These are phyloP conservation scores for Sebastes iracundus DNA, from an alignment of 2,797 vertebrate genomes.

Conservation along the genomic window DNA sequence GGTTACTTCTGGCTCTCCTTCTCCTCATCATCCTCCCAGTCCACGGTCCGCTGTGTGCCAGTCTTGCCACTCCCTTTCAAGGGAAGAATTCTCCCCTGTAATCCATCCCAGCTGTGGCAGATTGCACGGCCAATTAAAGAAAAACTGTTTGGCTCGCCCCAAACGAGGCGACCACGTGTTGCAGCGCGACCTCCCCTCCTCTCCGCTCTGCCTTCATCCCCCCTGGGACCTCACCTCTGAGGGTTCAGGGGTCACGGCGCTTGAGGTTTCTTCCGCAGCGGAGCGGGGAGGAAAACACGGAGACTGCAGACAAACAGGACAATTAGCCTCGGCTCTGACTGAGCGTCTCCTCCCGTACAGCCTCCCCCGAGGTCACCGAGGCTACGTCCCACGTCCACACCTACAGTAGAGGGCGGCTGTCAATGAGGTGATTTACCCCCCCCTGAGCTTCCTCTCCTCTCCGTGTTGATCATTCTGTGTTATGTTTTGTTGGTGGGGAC, in stretches of 20 bases:
- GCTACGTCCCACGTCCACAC: slow-evolving; percentile 26
- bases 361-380: slow-evolving; percentile 37
- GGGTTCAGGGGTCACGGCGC: slow-evolving; percentile 82
- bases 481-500: slow-evolving; percentile 1
- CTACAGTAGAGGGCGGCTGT: slow-evolving; percentile 56
- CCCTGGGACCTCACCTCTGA: slow-evolving; percentile 54
- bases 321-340: slow-evolving; percentile 62
- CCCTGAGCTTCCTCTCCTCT: slow-evolving; percentile 5
- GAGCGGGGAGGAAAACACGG: slow-evolving; percentile 63
- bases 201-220: slow-evolving; percentile 39
- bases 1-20: slow-evolving; percentile 12
- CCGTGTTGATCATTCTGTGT: slow-evolving; percentile 20
- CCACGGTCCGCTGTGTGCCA: slow-evolving; percentile 44
- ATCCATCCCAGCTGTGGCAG: slow-evolving; percentile 90
- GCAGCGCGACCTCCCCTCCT: slow-evolving; percentile 66
- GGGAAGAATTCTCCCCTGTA: slow-evolving; percentile 84
- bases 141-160: slow-evolving; percentile 83
- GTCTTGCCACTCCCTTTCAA: slow-evolving; percentile 55
- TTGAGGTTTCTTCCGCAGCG: slow-evolving; percentile 86
- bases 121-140: slow-evolving; percentile 87
- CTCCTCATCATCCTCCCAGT: slow-evolving; percentile 14
- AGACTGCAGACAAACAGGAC: slow-evolving; percentile 68
- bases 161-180: slow-evolving; percentile 90
- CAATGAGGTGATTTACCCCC: slow-evolving; percentile 44
- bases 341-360: slow-evolving; percentile 13